Percentiles rank a stretch among this genome's conserved stretches.
These are phyloP conservation scores for Listrodromus nycthemerus DNA, from an alignment of 2,888 invertebrate species.

Conservation along the genomic window DNA sequence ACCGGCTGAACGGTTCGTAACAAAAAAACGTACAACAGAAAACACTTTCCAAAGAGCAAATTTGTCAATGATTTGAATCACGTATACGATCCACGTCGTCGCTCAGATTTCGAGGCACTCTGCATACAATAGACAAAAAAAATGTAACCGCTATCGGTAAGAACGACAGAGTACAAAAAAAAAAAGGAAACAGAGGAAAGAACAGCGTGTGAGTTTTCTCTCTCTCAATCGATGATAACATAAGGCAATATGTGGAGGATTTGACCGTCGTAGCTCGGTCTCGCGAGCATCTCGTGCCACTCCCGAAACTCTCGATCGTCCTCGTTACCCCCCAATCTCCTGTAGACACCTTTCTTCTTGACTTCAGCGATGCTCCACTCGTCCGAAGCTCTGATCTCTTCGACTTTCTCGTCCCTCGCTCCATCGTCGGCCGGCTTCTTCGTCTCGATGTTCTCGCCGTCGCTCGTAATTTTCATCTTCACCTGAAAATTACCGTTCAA, in stretches of 20 bases:
- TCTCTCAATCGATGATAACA: conserved; percentile 94
- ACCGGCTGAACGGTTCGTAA: background rate
- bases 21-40: background rate
- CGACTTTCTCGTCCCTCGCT: conserved; percentile 40
- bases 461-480: conserved; percentile 69
- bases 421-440: conserved; percentile 57
- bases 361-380: conserved; percentile 56
- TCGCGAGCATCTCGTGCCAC: conserved; percentile 95
- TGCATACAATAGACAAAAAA: conserved; percentile 1
- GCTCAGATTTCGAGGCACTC: background rate
- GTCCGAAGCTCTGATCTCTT: conserved; percentile 49
- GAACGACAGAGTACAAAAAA: background rate
- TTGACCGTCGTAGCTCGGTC: conserved; percentile 91
- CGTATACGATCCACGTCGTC: background rate
- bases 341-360: conserved; percentile 71
- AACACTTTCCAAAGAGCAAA: background rate
- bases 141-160: background rate
- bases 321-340: conserved; percentile 70
- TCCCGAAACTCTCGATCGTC: conserved; percentile 90
- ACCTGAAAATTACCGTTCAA: conserved; percentile 82
- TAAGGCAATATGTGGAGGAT: conserved; percentile 97
- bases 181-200: background rate
- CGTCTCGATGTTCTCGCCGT: background rate
- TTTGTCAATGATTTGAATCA: background rate
- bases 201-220: background rate